phyloP scores from a whole-genome alignment of 1,140 invertebrate species.

The Nautilus pompilius region DNA sequence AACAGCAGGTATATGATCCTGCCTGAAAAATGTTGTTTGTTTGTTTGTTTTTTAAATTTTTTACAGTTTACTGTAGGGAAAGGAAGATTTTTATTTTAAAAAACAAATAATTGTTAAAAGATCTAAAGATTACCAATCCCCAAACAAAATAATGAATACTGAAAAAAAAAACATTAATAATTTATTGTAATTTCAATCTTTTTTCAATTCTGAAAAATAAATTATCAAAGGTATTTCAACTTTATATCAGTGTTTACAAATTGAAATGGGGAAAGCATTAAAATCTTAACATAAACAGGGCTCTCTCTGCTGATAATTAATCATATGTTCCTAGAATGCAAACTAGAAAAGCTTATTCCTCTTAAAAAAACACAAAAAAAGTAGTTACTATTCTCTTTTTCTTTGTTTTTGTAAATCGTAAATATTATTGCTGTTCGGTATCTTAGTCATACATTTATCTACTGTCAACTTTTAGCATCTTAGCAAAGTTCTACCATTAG shows the following conservation, averaged over 20 bases:
- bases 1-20: conserved; percentile 40
- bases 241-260: not conserved
- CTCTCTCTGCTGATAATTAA: no score
- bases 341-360: not conserved
- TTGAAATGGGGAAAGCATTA: not conserved
- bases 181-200: no score
- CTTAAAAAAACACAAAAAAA: not conserved
- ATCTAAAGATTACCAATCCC: no score
- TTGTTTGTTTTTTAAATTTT: not conserved
- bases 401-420: no score
- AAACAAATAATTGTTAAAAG: not conserved
- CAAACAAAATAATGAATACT: no score
- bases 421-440: no score
- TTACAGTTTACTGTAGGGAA: not conserved
- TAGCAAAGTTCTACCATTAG: no score
- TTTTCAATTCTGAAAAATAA: no score
- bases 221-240: not conserved
- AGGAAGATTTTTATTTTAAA: not conserved
- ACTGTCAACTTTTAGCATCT: no score
- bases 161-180: no score
- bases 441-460: no score
- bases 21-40: conserved; percentile 23
- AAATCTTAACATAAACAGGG: not conserved
- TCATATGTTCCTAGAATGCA: not conserved
- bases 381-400: no score